A percentile compares a stretch with the other conserved stretches of the same genome.
Conservation (phyloP, 1,140 invertebrate species). For the Cydia pomonella region DNA sequence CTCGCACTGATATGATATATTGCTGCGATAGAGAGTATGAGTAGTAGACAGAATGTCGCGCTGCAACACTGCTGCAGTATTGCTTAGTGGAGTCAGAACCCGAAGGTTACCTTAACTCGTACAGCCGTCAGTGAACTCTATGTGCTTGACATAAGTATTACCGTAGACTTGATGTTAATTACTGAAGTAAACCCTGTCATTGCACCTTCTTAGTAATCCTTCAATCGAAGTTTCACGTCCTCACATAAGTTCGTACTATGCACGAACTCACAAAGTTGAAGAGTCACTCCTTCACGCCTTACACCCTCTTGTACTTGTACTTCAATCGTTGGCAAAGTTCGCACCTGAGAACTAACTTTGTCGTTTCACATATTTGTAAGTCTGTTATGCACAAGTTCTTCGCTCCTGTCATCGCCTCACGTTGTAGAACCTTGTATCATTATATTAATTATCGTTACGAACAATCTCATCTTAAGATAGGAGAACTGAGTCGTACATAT, state of each 20-base stretch:
- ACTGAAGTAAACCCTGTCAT: background rate
- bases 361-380: constrained; percentile 15
- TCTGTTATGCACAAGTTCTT: background rate
- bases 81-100: too few species aligned
- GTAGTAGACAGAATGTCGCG: too few species aligned
- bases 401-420: background rate
- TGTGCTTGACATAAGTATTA: too few species aligned
- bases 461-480: background rate
- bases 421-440: background rate
- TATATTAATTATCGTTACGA: background rate
- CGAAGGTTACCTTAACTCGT: too few species aligned
- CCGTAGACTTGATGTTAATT: background rate
- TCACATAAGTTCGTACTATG: background rate
- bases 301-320: background rate
- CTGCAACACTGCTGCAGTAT: too few species aligned
- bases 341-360: constrained; percentile 11
- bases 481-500: background rate
- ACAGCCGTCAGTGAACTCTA: too few species aligned
- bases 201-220: too few species aligned
- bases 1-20: too few species aligned
- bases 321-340: background rate
- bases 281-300: background rate
- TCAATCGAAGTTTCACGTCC: background rate
- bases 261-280: background rate
- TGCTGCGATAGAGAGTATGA: too few species aligned